Percentiles rank a stretch among this genome's conserved stretches.
Evolutionary conservation across 2,113 vertebrate species (phyloP).

Genomic region (Ictidomys tridecemlineatus): DNA sequence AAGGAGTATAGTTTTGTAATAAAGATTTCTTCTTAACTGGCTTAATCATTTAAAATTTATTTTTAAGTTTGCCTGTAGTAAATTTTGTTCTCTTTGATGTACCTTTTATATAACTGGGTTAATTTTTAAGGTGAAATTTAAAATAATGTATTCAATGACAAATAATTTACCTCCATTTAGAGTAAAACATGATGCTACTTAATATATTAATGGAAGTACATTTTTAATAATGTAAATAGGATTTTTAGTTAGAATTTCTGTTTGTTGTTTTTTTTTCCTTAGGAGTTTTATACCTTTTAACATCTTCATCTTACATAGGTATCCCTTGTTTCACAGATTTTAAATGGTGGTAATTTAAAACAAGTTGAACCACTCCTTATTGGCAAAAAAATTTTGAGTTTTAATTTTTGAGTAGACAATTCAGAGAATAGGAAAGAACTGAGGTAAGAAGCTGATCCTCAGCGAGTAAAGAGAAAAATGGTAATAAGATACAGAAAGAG

Average conservation of each 20-base stretch:
- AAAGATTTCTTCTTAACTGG: not conserved
- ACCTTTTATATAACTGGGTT: constrained; percentile 12
- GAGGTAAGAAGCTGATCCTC: not conserved
- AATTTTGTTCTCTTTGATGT: constrained; percentile 37
- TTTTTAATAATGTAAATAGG: constrained; percentile 32
- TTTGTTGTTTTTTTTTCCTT: constrained; percentile 36
- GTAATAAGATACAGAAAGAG: not conserved
- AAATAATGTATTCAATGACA: constrained; percentile 32
- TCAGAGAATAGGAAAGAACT: constrained; percentile 29
- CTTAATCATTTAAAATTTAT: constrained; percentile 23
- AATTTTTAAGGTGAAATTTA: constrained; percentile 50
- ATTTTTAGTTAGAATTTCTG: constrained; percentile 43
- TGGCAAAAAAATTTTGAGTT: not conserved
- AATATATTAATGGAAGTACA: constrained; percentile 11
- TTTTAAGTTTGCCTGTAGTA: not conserved
- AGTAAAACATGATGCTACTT: constrained; percentile 4
- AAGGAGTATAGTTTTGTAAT: not conserved
- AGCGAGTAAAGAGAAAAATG: constrained; percentile 25
- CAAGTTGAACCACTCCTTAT: constrained; percentile 30
- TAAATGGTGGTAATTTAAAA: constrained; percentile 49
- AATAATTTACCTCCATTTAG: constrained; percentile 38
- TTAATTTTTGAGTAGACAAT: constrained; percentile 38
- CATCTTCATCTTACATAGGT: not conserved
- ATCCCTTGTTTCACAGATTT: not conserved
- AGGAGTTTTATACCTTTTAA: not conserved